These are phyloP conservation scores for Fabriciana adippe DNA, from an alignment of 2,888 invertebrate species.

Conservation along the genomic window DNA sequence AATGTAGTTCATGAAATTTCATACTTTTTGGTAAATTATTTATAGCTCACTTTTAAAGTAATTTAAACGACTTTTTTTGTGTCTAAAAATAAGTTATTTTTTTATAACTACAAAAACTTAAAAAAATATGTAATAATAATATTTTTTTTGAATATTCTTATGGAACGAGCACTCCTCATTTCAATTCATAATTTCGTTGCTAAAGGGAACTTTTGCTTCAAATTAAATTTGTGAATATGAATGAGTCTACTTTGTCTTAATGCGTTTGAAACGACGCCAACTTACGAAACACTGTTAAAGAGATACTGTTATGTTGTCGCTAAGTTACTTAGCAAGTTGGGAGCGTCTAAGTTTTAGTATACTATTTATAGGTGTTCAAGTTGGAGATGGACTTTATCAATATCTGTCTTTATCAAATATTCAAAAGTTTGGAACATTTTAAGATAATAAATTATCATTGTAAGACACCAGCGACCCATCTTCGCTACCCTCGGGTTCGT, in stretches of 20 bases:
- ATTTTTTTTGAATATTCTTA: background rate
- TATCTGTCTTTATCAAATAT: background rate
- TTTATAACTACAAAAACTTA: no score
- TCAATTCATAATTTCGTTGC: constrained; percentile 15
- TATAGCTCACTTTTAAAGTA: no score
- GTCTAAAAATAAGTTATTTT: no score
- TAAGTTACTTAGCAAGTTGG: constrained; percentile 1
- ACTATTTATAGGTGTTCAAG: background rate
- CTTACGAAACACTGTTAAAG: constrained; percentile 32
- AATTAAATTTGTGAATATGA: constrained; percentile 34
- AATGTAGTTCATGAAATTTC: no score
- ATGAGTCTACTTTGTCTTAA: constrained; percentile 29
- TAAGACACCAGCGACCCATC: no score
- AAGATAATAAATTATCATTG: no score
- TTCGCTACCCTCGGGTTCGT: no score
- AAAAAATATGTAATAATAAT: background rate
- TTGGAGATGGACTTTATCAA: background rate
- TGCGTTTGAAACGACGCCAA: constrained; percentile 37
- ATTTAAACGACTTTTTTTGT: no score
- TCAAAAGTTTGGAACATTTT: background rate
- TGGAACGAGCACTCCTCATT: background rate
- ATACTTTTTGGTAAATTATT: no score
- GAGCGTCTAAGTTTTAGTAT: background rate
- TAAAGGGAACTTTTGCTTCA: constrained; percentile 20
- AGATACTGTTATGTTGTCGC: constrained; percentile 27